Percentiles rank a stretch among this genome's conserved stretches.
These are phyloP conservation scores for Drosophila pegasa DNA, from an alignment of 2,888 invertebrate species.

Conservation along the genomic window DNA sequence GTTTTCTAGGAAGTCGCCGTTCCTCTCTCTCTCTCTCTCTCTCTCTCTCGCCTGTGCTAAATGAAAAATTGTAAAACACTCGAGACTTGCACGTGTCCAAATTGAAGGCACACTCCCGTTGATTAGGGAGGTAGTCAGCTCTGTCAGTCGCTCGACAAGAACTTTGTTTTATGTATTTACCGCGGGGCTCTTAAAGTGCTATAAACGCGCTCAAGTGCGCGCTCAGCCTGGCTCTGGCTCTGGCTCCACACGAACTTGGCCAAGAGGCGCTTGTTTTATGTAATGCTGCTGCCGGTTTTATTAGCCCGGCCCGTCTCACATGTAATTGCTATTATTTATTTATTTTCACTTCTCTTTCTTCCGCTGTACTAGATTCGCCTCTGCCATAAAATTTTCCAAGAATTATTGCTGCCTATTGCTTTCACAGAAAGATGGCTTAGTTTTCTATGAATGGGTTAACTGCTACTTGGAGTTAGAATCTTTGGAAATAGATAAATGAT, in stretches of 20 bases:
- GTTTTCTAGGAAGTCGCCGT: slow-evolving; percentile 53
- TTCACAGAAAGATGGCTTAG: slow-evolving; percentile 46
- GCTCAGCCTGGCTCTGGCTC: slow-evolving; percentile 19
- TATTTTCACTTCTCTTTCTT: slow-evolving; percentile 26
- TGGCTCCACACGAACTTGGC: slow-evolving; percentile 32
- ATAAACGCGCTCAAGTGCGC: slow-evolving; percentile 63
- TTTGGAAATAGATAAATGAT: slow-evolving; percentile 44
- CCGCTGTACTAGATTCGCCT: slow-evolving; percentile 17
- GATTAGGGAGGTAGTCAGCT: slow-evolving; percentile 13
- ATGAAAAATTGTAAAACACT: slow-evolving; percentile 60
- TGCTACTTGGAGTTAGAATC: slow-evolving; percentile 47
- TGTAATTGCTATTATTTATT: slow-evolving; percentile 75
- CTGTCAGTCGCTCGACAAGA: slow-evolving; percentile 8
- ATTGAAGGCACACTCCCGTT: slow-evolving; percentile 68
- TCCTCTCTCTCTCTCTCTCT: background rate
- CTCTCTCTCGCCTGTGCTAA: slow-evolving; percentile 18
- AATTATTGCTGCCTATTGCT: slow-evolving; percentile 48
- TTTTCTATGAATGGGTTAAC: slow-evolving; percentile 59
- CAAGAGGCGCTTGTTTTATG: slow-evolving; percentile 41
- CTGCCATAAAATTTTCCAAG: slow-evolving; percentile 45
- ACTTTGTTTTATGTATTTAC: slow-evolving; percentile 57
- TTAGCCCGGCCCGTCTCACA: slow-evolving; percentile 44
- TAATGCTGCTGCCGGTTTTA: slow-evolving; percentile 52
- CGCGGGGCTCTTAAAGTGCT: slow-evolving; percentile 65
- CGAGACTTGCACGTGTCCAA: slow-evolving; percentile 68